phyloP scores from a whole-genome alignment of 2,113 vertebrate species.

The Progne subis region DNA sequence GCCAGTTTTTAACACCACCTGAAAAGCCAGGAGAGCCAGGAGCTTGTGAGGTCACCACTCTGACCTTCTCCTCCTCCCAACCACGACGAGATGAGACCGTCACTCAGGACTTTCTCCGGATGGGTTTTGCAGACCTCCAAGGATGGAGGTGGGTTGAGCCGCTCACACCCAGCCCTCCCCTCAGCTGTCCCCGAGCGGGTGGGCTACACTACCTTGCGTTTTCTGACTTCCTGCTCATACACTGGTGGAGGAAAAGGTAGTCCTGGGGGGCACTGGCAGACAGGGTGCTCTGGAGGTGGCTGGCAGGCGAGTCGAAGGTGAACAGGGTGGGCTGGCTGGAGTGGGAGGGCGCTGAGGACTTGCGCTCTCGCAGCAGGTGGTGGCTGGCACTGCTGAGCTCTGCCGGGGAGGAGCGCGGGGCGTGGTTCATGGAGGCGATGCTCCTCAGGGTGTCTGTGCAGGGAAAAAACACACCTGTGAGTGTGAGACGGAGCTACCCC shows the following conservation, averaged over 20 bases:
- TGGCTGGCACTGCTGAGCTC: conserved; percentile 81
- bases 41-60: background rate
- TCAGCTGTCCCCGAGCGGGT: background rate
- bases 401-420: conserved; percentile 85
- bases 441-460: conserved; percentile 84
- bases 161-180: background rate
- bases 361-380: conserved; percentile 86
- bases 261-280: conserved; percentile 96
- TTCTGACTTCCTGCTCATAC: conserved; percentile 94
- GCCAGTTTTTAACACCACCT: background rate
- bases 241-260: conserved; percentile 97
- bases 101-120: background rate
- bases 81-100: rapidly evolving
- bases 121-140: background rate
- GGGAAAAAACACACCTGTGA: background rate
- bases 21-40: background rate
- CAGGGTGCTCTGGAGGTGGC: conserved; percentile 80
- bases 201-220: conserved; percentile 82
- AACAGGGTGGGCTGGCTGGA: conserved; percentile 95
- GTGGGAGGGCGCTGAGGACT: conserved; percentile 86
- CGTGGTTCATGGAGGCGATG: conserved; percentile 72
- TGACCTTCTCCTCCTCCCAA: background rate
- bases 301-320: conserved; percentile 88
- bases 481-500: rapidly evolving
- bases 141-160: background rate